Evolutionary conservation across 2,888 invertebrate species (phyloP), one percentile per base, ranked within the genome.

Genomic region (Lepidonotus clava): DNA sequence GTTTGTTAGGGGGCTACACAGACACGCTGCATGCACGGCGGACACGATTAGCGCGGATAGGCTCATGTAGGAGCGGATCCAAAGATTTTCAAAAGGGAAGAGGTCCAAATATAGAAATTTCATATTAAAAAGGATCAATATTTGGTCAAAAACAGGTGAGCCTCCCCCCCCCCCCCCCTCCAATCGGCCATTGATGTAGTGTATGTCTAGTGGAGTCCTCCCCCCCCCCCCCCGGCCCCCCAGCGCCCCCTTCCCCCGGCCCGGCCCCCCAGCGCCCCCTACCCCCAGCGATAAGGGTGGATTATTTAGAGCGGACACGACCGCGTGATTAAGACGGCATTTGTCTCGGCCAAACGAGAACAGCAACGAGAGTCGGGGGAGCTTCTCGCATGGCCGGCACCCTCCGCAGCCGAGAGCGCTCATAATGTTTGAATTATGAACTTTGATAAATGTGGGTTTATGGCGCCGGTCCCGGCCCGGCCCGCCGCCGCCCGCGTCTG

Each of bases 311-410:
- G 80, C 46, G 80, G 80, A 80, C 80, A 51, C 46, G 80, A 24
- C 46, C 80, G 34, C 80, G 80, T 80, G 80, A 80, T 80, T 80
- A 80, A 80, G 80, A 80, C 51, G 51, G 41, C 80, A 80, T 80
- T 80, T 80, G 80, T 71, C 80, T 80, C 80, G 80, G 51, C 46
- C 46, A 80, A 80, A 80, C 80, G 80, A 80, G 80, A 80, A 41
- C 34, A 46, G 80, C 46, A 80, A 80, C 46, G 80, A 80, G 80
- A 80, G 80, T 32, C 51, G 14, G 14, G 80, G 80, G 80, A 80
- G 51, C 80, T 24, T 80, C 80, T 18, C 8, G 46, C 80, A 28
- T 41, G 21, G 46, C 18, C 28, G 32, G 46, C 51, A 46, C 46
- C 41, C 80, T 46, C 80, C n/a, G 80, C 18, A 38, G 71, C 8